phyloP scores from a whole-genome alignment of 2,888 invertebrate genomes.

The Caenorhabditis becei region DNA sequence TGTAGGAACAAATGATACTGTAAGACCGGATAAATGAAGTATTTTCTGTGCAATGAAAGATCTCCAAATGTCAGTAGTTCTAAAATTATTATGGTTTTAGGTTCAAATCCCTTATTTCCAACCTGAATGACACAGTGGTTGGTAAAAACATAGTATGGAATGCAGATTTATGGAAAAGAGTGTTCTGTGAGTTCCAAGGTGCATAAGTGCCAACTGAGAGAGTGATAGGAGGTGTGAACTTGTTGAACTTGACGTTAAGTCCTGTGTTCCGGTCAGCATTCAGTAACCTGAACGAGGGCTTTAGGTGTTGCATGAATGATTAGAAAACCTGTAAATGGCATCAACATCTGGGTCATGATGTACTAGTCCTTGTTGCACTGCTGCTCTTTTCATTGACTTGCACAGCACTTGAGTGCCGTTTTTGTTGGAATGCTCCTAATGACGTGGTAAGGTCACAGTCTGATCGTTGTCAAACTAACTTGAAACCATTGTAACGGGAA shows the following conservation, averaged over 20 bases:
- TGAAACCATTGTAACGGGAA: slow-evolving; percentile 64
- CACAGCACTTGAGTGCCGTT: slow-evolving; percentile 52
- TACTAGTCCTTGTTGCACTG: slow-evolving; percentile 72
- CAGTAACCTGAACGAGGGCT: too few species aligned
- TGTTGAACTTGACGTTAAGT: slow-evolving; percentile 58
- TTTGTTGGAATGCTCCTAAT: slow-evolving; percentile 54
- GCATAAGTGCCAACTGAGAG: slow-evolving; percentile 64
- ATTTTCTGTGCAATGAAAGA: slow-evolving; percentile 68
- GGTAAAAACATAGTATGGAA: slow-evolving; percentile 71
- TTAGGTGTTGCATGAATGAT: too few species aligned
- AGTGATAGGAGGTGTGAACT: slow-evolving; percentile 65
- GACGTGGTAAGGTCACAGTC: neutral
- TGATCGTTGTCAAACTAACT: too few species aligned
- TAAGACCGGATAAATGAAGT: slow-evolving; percentile 63
- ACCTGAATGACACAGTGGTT: slow-evolving; percentile 66
- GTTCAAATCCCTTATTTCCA: neutral
- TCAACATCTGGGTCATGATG: slow-evolving; percentile 69
- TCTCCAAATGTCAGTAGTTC: slow-evolving; percentile 72
- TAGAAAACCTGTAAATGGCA: slow-evolving; percentile 67
- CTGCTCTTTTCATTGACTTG: slow-evolving; percentile 50
- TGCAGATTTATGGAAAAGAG: slow-evolving; percentile 66
- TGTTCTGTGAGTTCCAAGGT: slow-evolving; percentile 73
- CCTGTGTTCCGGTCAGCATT: slow-evolving; percentile 61
- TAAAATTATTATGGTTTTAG: slow-evolving; percentile 3
- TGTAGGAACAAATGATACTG: slow-evolving; percentile 65